phyloP scores from a whole-genome alignment of 2,797 vertebrate species.

The Epinephelus coioides region DNA sequence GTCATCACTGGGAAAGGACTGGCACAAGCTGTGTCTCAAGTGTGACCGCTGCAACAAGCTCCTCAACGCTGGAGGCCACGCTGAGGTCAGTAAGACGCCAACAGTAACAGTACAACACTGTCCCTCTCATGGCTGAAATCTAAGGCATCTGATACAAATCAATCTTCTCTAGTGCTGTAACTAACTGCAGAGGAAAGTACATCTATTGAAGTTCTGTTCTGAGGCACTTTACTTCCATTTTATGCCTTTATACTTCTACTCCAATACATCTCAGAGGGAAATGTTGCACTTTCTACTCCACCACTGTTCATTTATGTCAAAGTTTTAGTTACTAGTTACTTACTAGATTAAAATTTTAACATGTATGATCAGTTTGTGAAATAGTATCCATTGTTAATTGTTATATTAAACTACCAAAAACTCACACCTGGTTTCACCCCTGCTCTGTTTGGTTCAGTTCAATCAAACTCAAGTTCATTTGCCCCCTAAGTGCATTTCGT shows the following conservation, averaged over 20 bases:
- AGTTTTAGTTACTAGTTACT: neutral
- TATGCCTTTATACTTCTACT: neutral
- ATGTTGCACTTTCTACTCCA: neutral
- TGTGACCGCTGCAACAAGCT: conserved; percentile 98
- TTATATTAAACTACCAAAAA: too few relatives aligned
- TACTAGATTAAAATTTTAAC: too few relatives aligned
- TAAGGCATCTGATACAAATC: neutral
- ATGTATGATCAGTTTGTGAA: too few relatives aligned
- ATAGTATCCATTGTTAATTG: too few relatives aligned
- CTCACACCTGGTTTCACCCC: too few relatives aligned
- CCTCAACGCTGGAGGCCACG: conserved; percentile 93
- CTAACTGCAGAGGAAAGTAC: too few relatives aligned
- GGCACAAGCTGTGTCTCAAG: conserved; percentile 98
- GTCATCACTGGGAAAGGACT: conserved; percentile 96
- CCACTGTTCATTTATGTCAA: neutral
- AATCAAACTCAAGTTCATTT: too few relatives aligned
- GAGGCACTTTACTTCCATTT: neutral
- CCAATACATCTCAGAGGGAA: neutral
- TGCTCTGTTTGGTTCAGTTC: too few relatives aligned
- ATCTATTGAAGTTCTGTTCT: neutral
- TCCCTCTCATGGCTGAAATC: neutral
- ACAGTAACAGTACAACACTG: neutral
- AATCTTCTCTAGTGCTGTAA: too few relatives aligned
- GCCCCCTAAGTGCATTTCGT: too few relatives aligned
- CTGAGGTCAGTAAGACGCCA: conserved; percentile 88